Evolutionary conservation across 2,113 vertebrate genomes (phyloP), one percentile per base, ranked within the genome.

Genomic region (Ammodytes marinus): DNA sequence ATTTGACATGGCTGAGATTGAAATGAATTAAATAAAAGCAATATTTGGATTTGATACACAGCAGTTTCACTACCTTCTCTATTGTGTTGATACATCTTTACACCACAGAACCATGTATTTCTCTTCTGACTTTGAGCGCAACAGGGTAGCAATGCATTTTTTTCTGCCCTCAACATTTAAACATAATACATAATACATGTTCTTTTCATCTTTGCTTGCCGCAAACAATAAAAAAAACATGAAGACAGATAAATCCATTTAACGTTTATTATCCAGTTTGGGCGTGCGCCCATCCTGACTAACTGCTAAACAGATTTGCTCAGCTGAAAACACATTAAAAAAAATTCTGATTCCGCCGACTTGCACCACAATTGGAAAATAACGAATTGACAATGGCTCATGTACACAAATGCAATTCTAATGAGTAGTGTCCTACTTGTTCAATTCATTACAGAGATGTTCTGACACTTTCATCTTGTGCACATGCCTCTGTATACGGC

Each of bases 361-460:
- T 84, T 70, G 64, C 55, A 55, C 70, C 46, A 60, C 75, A 82
- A 83, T 77, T 77, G 54, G 79, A 79, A 88, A 86, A 92, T 90
- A 90, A 87, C 82, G 68, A 82, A 82, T 63, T 65, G 74, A 65
- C 67, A 63, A 35, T 60, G 73, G 60, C 61, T 79, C 81, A 76
- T 59, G 60, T 77, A 85, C 86, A 86, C 83, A 91, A 85, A 91
- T 70, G 67, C 83, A 88, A 91, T 88, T 88, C 86, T 92, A 94
- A 92, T 90, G 89, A 92, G 80, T 75, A 83, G 85, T 90, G 91
- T 88, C 90, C 89, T 93, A 91, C 86, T 93, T 93, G 88, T 90
- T 92, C 85, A 86, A 87, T 89, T 93, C 76, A 93, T 92, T 90
- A 89, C 82, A 67, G 82, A 87, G 84, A 86, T 87, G 86, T 84